These are phyloP conservation scores for Drosophila persimilis DNA, from an alignment of 1,140 invertebrate genomes.

Conservation along the genomic window DNA sequence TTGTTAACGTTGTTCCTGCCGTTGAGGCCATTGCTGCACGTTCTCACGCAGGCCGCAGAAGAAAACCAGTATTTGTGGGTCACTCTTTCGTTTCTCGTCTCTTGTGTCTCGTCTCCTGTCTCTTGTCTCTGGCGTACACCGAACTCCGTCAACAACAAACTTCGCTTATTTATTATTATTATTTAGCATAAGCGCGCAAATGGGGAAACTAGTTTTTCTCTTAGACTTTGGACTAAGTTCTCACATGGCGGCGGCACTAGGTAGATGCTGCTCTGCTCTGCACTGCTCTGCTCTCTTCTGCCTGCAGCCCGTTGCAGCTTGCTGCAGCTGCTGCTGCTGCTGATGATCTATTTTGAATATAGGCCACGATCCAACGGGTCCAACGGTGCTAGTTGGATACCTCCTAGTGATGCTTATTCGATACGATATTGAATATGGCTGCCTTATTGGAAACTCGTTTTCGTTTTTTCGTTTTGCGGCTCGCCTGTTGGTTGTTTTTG, in stretches of 20 bases:
- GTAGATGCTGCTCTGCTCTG: conserved; percentile 10
- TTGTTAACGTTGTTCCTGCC: conserved; percentile 55
- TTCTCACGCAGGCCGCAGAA: conserved; percentile 59
- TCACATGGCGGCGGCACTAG: conserved; percentile 37
- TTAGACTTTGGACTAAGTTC: conserved; percentile 39
- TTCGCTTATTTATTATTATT: conserved; percentile 78
- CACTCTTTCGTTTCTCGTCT: conserved; percentile 54
- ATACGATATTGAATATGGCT: conserved; percentile 54
- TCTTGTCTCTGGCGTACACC: conserved; percentile 1
- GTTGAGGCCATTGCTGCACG: conserved; percentile 58
- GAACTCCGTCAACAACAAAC: conserved; percentile 37
- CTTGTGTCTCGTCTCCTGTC: conserved; percentile 3
- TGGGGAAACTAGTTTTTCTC: conserved; percentile 67
- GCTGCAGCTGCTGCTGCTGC: conserved; percentile 41
- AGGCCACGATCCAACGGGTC: conserved; percentile 50
- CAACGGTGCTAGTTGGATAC: conserved; percentile 67
- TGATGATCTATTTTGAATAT: conserved; percentile 80
- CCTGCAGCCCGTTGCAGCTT: conserved; percentile 18
- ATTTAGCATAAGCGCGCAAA: conserved; percentile 76
- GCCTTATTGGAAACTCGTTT: conserved; percentile 65
- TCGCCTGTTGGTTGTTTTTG: conserved; percentile 20
- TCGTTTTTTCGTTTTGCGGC: not conserved
- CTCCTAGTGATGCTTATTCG: conserved; percentile 48
- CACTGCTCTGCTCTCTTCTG: conserved; percentile 3
- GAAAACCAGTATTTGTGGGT: conserved; percentile 83